Evolutionary conservation across 2,888 invertebrate species (phyloP).

Genomic region (Priocnemis perturbator): DNA sequence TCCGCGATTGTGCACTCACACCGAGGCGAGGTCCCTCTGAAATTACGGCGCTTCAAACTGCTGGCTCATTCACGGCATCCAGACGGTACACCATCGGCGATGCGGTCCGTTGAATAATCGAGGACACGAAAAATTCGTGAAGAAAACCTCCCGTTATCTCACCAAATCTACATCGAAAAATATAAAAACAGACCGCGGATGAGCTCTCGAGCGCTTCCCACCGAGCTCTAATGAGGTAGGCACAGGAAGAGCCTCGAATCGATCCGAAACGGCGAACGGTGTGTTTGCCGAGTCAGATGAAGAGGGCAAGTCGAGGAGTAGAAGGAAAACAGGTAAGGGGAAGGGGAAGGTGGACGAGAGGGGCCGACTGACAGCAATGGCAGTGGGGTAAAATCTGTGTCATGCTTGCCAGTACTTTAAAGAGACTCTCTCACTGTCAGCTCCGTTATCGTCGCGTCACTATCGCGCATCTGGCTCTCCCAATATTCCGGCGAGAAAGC

Average conservation of each 20-base stretch:
- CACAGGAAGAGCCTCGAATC: neutral
- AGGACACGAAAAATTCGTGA: no score
- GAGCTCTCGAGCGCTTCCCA: neutral
- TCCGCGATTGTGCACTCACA: constrained; percentile 1
- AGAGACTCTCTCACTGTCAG: constrained; percentile 11
- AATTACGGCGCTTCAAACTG: no score
- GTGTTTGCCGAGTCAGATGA: constrained; percentile 15
- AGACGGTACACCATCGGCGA: no score
- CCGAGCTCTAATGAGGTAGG: constrained; percentile 1
- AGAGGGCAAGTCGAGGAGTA: constrained; percentile 12
- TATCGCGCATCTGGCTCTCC: constrained; percentile 7
- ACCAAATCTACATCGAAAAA: no score
- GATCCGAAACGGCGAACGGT: neutral
- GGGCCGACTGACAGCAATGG: neutral
- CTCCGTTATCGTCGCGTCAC: constrained; percentile 40
- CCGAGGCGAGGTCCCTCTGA: no score
- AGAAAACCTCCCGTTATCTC: no score
- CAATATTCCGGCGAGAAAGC: constrained; percentile 13
- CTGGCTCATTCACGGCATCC: no score
- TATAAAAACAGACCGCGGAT: no score
- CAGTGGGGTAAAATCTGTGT: constrained; percentile 35
- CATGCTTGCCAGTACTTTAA: constrained; percentile 56
- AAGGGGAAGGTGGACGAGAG: neutral
- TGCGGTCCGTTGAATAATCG: no score
- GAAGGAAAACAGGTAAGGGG: neutral